A percentile compares a stretch with the other conserved stretches of the same genome.
phyloP scores from a whole-genome alignment of 2,797 vertebrate genomes.

The Chaetodon trifasciatus region DNA sequence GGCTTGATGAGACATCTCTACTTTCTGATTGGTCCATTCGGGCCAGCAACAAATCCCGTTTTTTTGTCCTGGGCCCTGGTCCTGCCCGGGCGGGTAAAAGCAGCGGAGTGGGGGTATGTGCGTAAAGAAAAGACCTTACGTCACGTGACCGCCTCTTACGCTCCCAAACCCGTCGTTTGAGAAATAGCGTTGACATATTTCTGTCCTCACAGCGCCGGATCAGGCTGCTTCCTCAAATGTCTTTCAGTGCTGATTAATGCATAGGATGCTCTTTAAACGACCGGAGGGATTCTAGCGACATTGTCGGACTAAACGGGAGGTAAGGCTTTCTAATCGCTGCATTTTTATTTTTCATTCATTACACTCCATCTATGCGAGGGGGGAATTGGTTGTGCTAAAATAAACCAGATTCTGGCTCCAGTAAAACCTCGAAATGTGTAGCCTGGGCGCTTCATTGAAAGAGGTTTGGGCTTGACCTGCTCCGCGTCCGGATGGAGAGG shows the following conservation, averaged over 20 bases:
- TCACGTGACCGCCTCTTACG: slow-evolving; percentile 78
- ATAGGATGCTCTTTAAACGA: slow-evolving; percentile 69
- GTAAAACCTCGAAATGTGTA: neutral
- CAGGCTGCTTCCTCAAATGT: slow-evolving; percentile 8
- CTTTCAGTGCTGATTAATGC: slow-evolving; percentile 23
- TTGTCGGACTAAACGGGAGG: slow-evolving; percentile 61
- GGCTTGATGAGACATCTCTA: slow-evolving; percentile 18
- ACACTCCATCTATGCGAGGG: neutral
- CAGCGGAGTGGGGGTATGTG: slow-evolving; percentile 20
- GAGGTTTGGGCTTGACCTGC: slow-evolving; percentile 29
- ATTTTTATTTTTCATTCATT: slow-evolving; percentile 69
- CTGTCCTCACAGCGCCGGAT: neutral
- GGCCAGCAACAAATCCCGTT: slow-evolving; percentile 68
- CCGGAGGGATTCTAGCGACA: slow-evolving; percentile 58
- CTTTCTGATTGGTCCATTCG: slow-evolving; percentile 66
- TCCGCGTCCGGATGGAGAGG: slow-evolving; percentile 48
- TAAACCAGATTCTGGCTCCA: neutral
- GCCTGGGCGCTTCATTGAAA: neutral
- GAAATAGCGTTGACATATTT: slow-evolving; percentile 54
- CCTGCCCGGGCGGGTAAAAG: slow-evolving; percentile 46
- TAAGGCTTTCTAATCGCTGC: slow-evolving; percentile 57
- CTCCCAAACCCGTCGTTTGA: slow-evolving; percentile 65
- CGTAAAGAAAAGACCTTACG: slow-evolving; percentile 71
- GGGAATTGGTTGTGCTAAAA: neutral
- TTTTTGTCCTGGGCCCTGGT: slow-evolving; percentile 5